A percentile compares a stretch with the other conserved stretches of the same genome.
Evolutionary conservation across 2,113 vertebrate species (phyloP).

Genomic region (Gopherus flavomarginatus): DNA sequence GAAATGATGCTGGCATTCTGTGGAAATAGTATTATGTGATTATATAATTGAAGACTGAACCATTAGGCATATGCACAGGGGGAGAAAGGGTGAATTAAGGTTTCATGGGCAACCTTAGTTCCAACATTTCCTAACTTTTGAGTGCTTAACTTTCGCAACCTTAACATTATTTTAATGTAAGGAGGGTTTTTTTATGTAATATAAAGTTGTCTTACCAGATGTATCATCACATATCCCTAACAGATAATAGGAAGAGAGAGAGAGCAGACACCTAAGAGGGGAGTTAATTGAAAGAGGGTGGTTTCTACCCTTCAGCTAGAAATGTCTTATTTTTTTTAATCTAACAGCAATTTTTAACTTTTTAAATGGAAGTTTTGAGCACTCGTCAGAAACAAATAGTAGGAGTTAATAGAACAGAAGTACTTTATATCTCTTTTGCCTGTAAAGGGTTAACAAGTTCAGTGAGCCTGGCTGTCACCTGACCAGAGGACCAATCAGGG

Average conservation of each 20-base stretch:
- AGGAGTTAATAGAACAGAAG: no score
- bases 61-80: rapidly evolving
- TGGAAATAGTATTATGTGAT: rapidly evolving
- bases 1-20: rapidly evolving
- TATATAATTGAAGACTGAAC: rapidly evolving
- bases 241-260: background rate
- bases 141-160: rapidly evolving
- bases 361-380: background rate
- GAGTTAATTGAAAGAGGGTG: background rate
- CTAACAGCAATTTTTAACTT: background rate
- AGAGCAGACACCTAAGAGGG: rapidly evolving
- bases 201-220: background rate
- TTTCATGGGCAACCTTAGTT: background rate
- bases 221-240: no score
- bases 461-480: no score
- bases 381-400: background rate
- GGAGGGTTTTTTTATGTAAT: background rate
- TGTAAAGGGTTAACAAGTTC: no score
- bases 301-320: background rate
- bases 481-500: no score
- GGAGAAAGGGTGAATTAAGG: background rate
- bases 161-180: background rate
- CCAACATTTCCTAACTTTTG: background rate
- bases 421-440: no score
- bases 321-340: background rate